Evolutionary conservation across 2,797 vertebrate species (phyloP).

Genomic region (Eidolon dupreanum): DNA sequence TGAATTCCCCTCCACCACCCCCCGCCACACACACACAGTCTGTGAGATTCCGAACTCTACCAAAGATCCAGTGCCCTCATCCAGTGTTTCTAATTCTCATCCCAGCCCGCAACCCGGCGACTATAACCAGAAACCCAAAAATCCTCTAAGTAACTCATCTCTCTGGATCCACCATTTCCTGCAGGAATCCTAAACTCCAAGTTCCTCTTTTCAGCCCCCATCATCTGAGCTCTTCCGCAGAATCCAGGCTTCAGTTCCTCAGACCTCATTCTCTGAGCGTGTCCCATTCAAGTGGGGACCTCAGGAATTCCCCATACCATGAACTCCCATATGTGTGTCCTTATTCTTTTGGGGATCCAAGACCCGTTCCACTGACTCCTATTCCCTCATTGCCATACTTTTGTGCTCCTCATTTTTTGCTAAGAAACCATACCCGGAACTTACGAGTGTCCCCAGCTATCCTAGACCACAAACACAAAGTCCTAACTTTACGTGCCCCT

Average conservation of each 20-base stretch:
- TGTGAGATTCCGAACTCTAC: not conserved
- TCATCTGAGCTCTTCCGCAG: not conserved
- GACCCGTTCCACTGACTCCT: not conserved
- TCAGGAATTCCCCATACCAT: not conserved
- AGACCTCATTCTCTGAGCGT: not conserved
- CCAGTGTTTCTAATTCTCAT: not conserved
- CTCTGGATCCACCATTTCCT: conserved; percentile 9
- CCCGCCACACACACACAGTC: too few relatives aligned
- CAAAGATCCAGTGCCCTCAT: not conserved
- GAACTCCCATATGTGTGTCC: not conserved
- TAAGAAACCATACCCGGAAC: not conserved
- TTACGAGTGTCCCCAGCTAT: not conserved
- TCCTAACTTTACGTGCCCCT: not conserved
- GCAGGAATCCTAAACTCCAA: not conserved
- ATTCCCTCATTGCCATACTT: not conserved
- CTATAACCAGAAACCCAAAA: not conserved
- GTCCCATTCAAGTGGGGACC: not conserved
- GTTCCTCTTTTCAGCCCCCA: not conserved
- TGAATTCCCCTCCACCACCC: not conserved
- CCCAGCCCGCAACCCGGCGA: not conserved
- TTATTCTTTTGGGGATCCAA: not conserved
- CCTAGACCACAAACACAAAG: conserved; percentile 17
- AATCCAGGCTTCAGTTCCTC: not conserved
- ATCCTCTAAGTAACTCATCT: not conserved
- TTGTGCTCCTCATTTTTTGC: conserved; percentile 2